Evolutionary conservation across 2,888 invertebrate genomes (phyloP).

Genomic region (Lumbricus terrestris): DNA sequence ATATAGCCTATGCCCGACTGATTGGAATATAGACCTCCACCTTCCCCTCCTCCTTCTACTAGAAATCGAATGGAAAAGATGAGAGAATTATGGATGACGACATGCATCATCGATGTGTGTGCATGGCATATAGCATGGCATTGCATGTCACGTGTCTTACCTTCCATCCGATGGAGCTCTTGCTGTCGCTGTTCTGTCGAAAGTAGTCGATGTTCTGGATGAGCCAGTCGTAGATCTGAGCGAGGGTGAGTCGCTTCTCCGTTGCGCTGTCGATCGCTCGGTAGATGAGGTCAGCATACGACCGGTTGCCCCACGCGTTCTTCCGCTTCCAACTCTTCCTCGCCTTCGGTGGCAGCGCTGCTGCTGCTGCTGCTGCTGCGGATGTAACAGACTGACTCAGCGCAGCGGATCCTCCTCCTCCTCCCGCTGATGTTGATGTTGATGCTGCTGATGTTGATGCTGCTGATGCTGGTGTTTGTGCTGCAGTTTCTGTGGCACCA

Average conservation of each 20-base stretch:
- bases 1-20: too few relatives aligned
- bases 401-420: too few relatives aligned
- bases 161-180: constrained; percentile 29
- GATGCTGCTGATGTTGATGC: background rate
- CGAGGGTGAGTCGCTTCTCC: constrained; percentile 18
- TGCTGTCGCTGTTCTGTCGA: constrained; percentile 20
- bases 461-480: background rate
- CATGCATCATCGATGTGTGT: background rate
- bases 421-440: too few relatives aligned
- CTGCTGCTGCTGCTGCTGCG: too few relatives aligned
- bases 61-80: too few relatives aligned
- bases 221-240: constrained; percentile 29
- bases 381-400: background rate
- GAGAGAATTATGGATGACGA: too few relatives aligned
- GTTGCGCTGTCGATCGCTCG: constrained; percentile 26
- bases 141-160: too few relatives aligned
- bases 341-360: constrained; percentile 42
- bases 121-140: too few relatives aligned
- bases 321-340: constrained; percentile 20
- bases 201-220: constrained; percentile 24
- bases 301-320: constrained; percentile 26
- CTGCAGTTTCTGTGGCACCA: background rate
- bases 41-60: too few relatives aligned
- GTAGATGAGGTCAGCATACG: constrained; percentile 29
- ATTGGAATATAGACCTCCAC: too few relatives aligned